A percentile compares a stretch with the other conserved stretches of the same genome.
phyloP scores from a whole-genome alignment of 30 jellyfish, hydroid and myxozoan species.

The Aurelia sp. region DNA sequence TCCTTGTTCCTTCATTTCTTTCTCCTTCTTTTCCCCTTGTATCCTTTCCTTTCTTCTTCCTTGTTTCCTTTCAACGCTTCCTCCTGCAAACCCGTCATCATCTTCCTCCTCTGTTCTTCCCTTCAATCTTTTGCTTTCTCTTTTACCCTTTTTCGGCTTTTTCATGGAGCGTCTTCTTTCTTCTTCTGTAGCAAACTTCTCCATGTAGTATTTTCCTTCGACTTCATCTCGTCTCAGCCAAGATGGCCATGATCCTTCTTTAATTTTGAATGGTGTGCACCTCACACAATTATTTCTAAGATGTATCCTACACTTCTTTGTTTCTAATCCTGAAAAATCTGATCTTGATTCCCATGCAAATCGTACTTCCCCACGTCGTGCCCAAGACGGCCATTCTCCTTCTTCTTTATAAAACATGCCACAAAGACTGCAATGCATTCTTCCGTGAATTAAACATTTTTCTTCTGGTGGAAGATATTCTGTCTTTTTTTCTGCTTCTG shows the following conservation, averaged over 20 bases:
- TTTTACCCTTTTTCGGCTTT: neutral
- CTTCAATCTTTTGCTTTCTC: neutral
- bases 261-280: constrained; percentile 34
- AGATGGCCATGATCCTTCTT: constrained; percentile 52
- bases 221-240: constrained; percentile 27
- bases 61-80: neutral
- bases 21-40: too few species aligned
- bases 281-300: constrained; percentile 7
- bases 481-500: neutral
- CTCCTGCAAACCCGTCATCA: neutral
- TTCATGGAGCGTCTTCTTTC: neutral
- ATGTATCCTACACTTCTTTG: constrained; percentile 52
- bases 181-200: neutral
- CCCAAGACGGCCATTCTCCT: constrained; percentile 66
- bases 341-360: constrained; percentile 12
- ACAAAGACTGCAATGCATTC: constrained; percentile 30
- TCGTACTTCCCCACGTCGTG: constrained; percentile 62
- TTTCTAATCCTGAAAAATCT: neutral
- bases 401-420: constrained; percentile 19
- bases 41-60: too few species aligned
- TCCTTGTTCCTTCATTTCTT: too few species aligned
- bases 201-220: neutral
- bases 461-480: neutral
- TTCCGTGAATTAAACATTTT: constrained; percentile 40
- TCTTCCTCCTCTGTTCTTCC: neutral